Evolutionary conservation across 2,113 vertebrate genomes (phyloP), one percentile per base, ranked within the genome.

Genomic region (Salminus brasiliensis): DNA sequence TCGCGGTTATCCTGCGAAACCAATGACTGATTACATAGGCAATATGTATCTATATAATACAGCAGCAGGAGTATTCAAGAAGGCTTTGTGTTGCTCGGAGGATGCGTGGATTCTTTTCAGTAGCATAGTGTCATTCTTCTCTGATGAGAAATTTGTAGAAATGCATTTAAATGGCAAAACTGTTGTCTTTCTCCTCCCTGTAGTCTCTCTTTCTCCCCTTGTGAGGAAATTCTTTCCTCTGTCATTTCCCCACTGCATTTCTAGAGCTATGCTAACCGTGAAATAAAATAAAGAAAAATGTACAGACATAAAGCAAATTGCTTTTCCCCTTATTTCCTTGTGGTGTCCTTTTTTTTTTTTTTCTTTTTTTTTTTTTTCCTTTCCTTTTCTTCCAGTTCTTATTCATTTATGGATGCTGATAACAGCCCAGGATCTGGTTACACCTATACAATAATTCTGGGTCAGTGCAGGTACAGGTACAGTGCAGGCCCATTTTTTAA

Each of bases 201-300:
- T 86, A 81, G 86, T 88, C 86, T 90, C 78, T 93, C 86, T 87
- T 87, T 90, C 85, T 88, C 84, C 87, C 88, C 90, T 69, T 87
- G 90, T 90, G 83, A 1, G 39, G 95, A 95, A 95, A 94, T 91
- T 91, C 92, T 95, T 95, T 95, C 92, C 94, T 93, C 92, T 92
- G 92, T 95, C 93, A 90, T 93, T 93, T 90, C 89, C 89, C 94
- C 85, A 93, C 57, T 96, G 96, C 96, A 96, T 99, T 97, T 97
- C 96, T 95, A 96, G 95, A 95, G 94, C 93, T 95, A 92, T 94
- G 96, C 96, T 98, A 96, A 95, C 93, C 92, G 92, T 96, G 91
- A 96, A 96, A 93, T 91, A 92, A 94, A 95, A 94, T 95, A 95
- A 97, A 88, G 91, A 92, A 91, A 97, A 95, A 91, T 98, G 97